These are phyloP conservation scores for Rhinogobius similis DNA, from an alignment of 2,113 vertebrate species.

Conservation along the genomic window DNA sequence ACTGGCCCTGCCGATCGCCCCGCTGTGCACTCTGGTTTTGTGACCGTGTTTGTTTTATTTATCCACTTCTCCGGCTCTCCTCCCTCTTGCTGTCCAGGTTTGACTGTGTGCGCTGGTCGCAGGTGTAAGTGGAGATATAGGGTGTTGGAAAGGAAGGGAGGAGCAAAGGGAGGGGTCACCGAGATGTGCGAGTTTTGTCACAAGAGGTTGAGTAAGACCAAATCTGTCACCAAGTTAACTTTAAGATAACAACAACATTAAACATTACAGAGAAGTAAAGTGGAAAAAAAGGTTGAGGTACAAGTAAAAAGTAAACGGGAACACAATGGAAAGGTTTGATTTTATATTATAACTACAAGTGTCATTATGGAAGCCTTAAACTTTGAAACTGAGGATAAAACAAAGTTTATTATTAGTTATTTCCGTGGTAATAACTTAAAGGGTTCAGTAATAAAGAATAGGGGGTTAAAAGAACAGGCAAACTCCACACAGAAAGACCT, in stretches of 20 bases:
- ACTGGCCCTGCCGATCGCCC: conserved; percentile 19
- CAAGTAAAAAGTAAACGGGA: neutral
- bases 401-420: too few relatives aligned
- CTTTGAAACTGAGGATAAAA: too few relatives aligned
- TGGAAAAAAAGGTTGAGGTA: neutral
- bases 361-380: too few relatives aligned
- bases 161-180: conserved; percentile 43
- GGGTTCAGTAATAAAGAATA: too few relatives aligned
- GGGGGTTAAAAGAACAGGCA: too few relatives aligned
- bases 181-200: neutral
- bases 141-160: conserved; percentile 4
- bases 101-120: conserved; percentile 29
- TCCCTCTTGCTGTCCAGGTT: conserved; percentile 37
- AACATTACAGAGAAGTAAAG: neutral
- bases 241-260: neutral
- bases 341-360: neutral
- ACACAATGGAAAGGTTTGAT: neutral
- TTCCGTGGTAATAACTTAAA: too few relatives aligned
- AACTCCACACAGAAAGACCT: too few relatives aligned
- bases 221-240: conserved; percentile 1
- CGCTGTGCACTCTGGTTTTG: neutral
- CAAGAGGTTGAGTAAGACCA: neutral
- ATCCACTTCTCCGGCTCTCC: conserved; percentile 21
- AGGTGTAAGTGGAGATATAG: conserved; percentile 37
- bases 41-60: neutral